Evolutionary conservation across 2,888 invertebrate genomes (phyloP), one percentile per base, ranked within the genome.

Genomic region (Melipona bicolor): DNA sequence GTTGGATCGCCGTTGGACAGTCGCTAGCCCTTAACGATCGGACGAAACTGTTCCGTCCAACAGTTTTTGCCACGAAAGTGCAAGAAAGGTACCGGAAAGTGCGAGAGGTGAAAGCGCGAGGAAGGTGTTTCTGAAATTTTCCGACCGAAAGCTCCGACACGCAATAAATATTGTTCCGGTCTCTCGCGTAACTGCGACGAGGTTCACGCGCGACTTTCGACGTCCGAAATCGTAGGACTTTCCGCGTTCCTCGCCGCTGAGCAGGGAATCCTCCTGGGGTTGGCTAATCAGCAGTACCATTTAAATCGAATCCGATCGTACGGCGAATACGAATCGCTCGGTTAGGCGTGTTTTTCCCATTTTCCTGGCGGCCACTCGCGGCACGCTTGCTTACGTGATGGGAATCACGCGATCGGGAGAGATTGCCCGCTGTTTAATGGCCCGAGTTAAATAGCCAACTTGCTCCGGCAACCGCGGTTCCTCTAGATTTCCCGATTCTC

Each of bases 31-130:
- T 17, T 9, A 4, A 21, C 32, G 59, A 61, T 49, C 36, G 3
- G 15, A 43, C 21, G 43, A 43, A 6, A 24, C 32, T n/a, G 0
- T 15, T 19, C 4, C 21, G 43, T 65, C 5, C 1, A 1, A 1
- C 1, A 27, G 15, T 9, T 0, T 56, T 19, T 5, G 50, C 13
- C 11, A 49, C 24, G 19, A 19, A 19, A 15, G 62, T 64, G 62
- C n/a, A n/a, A 56, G 56, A 15, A 56, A 56, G 15, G 15, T 24
- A 32, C 32, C 49, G 67, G 19, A 19, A 19, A 15, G 76, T 71
- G 76, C 19, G 49, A 68, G 19, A 50, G 72, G 83, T 81, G 83
- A 83, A 83, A 83, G 83, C 56, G 81, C 56, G 21, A 49, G 67
- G 43, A 32, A 13, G 27, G 36, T 49, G 32, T 67, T 75, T 56